Evolutionary conservation across 2,113 vertebrate species (phyloP).

Genomic region (Choloepus hoffmanni): DNA sequence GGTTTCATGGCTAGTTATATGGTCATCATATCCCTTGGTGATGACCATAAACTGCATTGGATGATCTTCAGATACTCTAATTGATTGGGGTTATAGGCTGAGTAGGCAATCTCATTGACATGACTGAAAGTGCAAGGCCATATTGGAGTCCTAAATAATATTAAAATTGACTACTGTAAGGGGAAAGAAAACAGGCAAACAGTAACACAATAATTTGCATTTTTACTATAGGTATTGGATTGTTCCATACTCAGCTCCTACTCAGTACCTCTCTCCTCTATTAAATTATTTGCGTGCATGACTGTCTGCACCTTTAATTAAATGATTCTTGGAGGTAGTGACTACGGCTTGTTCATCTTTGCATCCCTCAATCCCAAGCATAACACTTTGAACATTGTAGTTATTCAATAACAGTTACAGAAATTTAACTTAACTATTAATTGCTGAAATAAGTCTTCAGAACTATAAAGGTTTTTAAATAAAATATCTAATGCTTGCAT

Average conservation of each 20-base stretch:
- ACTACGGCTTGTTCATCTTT: neutral
- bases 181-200: neutral
- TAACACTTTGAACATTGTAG: neutral
- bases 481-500: neutral
- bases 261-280: neutral
- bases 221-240: neutral
- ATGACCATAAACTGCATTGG: neutral
- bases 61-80: neutral
- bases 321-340: neutral
- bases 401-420: neutral
- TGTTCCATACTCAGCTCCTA: neutral
- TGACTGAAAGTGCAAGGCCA: neutral
- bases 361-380: neutral
- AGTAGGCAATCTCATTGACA: neutral
- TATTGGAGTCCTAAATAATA: neutral
- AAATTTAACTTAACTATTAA: neutral
- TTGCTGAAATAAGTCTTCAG: neutral
- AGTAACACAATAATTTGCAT: neutral
- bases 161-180: neutral
- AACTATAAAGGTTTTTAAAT: neutral
- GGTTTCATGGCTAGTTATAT: neutral
- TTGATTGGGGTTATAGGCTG: neutral
- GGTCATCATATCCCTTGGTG: neutral
- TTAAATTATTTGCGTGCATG: neutral
- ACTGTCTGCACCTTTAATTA: neutral